Base-by-base conservation (phyloP, 2,888 invertebrate genomes). In the Gortyna flavago region DNA sequence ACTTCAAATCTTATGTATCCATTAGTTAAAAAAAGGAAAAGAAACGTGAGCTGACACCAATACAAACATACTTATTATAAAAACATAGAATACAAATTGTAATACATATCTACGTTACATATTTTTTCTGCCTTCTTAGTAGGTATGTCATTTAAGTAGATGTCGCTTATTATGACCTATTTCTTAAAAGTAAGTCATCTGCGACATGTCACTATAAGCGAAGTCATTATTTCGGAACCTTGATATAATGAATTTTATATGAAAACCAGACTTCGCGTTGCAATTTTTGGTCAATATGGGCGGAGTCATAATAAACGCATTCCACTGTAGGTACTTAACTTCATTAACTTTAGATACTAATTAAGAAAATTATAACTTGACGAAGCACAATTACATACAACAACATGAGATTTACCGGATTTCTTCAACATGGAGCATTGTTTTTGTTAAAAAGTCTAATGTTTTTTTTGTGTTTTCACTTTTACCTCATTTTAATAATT, bases 331-430 rank as follows among this genome's bases (percentile, higher is more conserved):
- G n/a, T 29, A 29, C 16, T 3, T 35, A 18, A 38, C 4, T 44
- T 44, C 13, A 13, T 13, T 38, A 71, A 25, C 29, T 38, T 32
- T 9, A 35, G 25, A 62, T 25, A 18, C n/a, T 25, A 76, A 41
- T 8, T 32, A 16, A 51, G 41, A 41, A 69, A 77, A 41, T 41
- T n/a, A 79, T 25, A 61, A n/a, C 16, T 79, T 16, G 32, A 68
- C 5, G n/a, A 35, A 21, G 48, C 44, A 13, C 9, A 29, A 38
- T 48, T 51, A 61, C n/a, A 6, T 25, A 9, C 9, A 44, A 44
- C n/a, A 9, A 61, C 41, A 69, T 29, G 25, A 70, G 18, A 29
- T 79, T 44, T 44, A 62, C n/a, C 70, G 35, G 51, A 41, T 25
- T 21, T 29, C 18, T 79, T 32, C 21, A 51, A 79, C n/a, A 41